Percentiles rank a stretch among this genome's conserved stretches.
Conservation (phyloP, 2,797 vertebrate species). For the Thaleichthys pacificus region DNA sequence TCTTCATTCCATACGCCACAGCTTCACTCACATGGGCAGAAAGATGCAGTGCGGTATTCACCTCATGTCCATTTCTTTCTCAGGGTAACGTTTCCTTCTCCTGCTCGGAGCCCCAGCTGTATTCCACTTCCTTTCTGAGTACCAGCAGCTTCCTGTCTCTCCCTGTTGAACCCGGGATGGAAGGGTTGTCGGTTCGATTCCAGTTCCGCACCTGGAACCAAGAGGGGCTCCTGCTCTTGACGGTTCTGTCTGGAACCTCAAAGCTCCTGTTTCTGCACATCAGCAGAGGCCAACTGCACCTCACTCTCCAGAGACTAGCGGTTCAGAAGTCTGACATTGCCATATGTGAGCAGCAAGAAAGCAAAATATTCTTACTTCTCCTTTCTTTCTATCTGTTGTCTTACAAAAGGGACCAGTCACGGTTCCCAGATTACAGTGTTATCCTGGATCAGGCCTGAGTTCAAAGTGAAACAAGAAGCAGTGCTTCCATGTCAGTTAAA, state of each 20-base stretch:
- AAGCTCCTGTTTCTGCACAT: slow-evolving; percentile 72
- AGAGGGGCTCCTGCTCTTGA: slow-evolving; percentile 82
- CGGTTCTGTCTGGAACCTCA: slow-evolving; percentile 73
- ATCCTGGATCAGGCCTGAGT: too few species aligned
- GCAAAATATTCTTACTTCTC: background rate
- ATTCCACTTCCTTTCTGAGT: slow-evolving; percentile 72
- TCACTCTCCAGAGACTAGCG: slow-evolving; percentile 72
- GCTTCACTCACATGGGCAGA: background rate
- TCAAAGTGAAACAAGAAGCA: too few species aligned
- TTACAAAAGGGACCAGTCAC: too few species aligned
- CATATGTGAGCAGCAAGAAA: slow-evolving; percentile 65
- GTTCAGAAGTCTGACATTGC: slow-evolving; percentile 65
- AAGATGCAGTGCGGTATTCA: background rate
- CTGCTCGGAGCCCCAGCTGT: slow-evolving; percentile 58
- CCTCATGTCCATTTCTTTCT: background rate
- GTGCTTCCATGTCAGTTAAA: too few species aligned
- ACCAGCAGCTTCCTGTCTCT: slow-evolving; percentile 81
- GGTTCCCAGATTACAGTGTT: too few species aligned
- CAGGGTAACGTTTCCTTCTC: slow-evolving; percentile 86
- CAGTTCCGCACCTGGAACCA: slow-evolving; percentile 92
- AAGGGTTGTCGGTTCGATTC: slow-evolving; percentile 78
- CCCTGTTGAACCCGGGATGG: slow-evolving; percentile 73
- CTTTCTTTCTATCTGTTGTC: too few species aligned
- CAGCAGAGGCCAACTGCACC: slow-evolving; percentile 68
- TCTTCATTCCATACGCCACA: background rate